These are phyloP conservation scores for Hymenopus coronatus DNA, from an alignment of 2,888 invertebrate species.

Conservation along the genomic window DNA sequence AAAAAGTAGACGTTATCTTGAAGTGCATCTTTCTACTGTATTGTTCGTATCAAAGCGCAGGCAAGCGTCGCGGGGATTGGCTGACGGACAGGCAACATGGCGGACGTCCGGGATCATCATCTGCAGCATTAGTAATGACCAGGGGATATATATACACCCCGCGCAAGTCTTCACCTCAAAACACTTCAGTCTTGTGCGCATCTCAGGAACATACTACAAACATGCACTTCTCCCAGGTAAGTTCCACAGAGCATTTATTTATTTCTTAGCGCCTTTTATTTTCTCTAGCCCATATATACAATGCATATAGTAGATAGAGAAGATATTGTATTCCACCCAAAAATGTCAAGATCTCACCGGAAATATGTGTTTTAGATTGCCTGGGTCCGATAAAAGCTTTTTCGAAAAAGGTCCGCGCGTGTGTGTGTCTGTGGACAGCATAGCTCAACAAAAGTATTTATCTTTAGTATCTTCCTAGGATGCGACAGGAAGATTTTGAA, in stretches of 20 bases:
- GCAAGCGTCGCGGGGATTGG: neutral
- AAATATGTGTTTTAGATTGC: too few relatives aligned
- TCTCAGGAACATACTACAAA: neutral
- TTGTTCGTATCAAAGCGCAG: constrained; percentile 2
- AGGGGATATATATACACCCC: neutral
- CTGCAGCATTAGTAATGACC: neutral
- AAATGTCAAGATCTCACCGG: too few relatives aligned
- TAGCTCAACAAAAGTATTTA: too few relatives aligned
- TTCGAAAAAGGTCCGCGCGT: too few relatives aligned
- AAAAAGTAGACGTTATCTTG: neutral
- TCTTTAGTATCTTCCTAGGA: too few relatives aligned
- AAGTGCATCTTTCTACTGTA: constrained; percentile 6
- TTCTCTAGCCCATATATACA: too few relatives aligned
- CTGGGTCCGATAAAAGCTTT: too few relatives aligned
- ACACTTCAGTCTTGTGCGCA: neutral
- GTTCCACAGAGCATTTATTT: neutral
- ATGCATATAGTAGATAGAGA: too few relatives aligned
- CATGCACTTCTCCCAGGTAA: neutral
- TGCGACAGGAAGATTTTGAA: too few relatives aligned
- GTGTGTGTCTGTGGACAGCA: too few relatives aligned
- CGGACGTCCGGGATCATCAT: neutral
- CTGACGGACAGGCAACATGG: neutral
- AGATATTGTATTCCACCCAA: too few relatives aligned
- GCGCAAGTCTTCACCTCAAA: neutral
- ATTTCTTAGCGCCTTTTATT: too few relatives aligned